Evolutionary conservation across 2,797 vertebrate species (phyloP).

Genomic region (Hafferia zeledoni): DNA sequence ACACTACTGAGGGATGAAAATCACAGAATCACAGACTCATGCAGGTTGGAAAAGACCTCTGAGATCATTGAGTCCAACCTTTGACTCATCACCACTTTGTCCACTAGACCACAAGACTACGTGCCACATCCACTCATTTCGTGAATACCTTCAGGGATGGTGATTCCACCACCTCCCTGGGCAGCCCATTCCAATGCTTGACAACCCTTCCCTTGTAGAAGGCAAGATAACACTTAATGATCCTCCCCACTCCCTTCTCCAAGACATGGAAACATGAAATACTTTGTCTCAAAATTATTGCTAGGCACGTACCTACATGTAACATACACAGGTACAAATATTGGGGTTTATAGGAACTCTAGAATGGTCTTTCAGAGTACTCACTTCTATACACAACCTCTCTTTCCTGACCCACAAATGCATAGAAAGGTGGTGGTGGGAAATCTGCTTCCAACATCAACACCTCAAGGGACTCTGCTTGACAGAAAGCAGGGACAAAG

Average conservation of each 20-base stretch:
- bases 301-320: neutral
- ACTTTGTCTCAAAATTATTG: neutral
- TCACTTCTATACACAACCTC: rapidly evolving
- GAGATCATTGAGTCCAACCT: neutral
- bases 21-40: neutral
- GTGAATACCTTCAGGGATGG: neutral
- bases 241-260: neutral
- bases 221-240: rapidly evolving
- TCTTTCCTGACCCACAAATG: neutral
- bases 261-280: neutral
- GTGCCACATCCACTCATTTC: neutral
- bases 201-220: neutral
- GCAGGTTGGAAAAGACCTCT: neutral
- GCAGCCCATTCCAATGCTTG: neutral
- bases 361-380: neutral
- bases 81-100: neutral
- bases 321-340: neutral
- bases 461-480: neutral
- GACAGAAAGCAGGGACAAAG: neutral
- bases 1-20: neutral
- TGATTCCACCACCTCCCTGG: neutral
- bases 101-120: neutral
- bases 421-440: rapidly evolving
- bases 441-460: rapidly evolving
- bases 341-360: neutral